Conservation (phyloP, 1,140 invertebrate genomes). For the Pectinophora gossypiella region DNA sequence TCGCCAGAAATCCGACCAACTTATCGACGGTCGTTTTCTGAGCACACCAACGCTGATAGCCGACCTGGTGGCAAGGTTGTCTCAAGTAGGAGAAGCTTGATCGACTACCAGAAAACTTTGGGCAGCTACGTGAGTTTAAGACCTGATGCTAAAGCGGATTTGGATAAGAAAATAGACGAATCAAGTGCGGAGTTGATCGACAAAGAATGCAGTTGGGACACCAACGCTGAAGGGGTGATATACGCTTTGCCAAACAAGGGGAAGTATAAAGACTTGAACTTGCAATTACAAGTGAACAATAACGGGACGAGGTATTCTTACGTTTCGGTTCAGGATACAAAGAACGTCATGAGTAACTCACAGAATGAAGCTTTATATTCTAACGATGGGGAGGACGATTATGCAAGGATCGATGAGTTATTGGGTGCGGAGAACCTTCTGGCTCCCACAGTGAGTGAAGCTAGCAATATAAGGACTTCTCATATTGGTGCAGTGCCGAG, state of each 20-base stretch:
- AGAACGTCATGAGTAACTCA: slow-evolving; percentile 64
- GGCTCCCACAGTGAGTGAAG: slow-evolving; percentile 43
- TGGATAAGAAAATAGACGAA: slow-evolving; percentile 24
- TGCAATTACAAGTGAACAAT: slow-evolving; percentile 70
- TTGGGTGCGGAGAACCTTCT: slow-evolving; percentile 64
- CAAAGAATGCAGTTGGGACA: slow-evolving; percentile 68
- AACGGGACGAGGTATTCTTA: slow-evolving; percentile 69
- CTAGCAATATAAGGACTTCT: slow-evolving; percentile 59
- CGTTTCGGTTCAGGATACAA: slow-evolving; percentile 64
- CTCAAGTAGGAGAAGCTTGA: slow-evolving; percentile 76
- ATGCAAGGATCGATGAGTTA: slow-evolving; percentile 64
- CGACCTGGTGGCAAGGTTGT: slow-evolving; percentile 71
- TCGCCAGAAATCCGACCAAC: slow-evolving; percentile 74
- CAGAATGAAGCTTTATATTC: slow-evolving; percentile 64
- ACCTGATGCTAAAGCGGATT: not conserved
- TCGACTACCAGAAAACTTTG: slow-evolving; percentile 75
- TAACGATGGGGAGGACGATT: slow-evolving; percentile 62
- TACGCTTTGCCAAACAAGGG: slow-evolving; percentile 73
- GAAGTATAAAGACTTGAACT: slow-evolving; percentile 70
- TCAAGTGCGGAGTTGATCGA: slow-evolving; percentile 50
- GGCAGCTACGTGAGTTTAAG: slow-evolving; percentile 43
- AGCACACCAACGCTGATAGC: slow-evolving; percentile 69
- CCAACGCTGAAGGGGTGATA: slow-evolving; percentile 70
- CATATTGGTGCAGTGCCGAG: slow-evolving; percentile 45
- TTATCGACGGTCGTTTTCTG: slow-evolving; percentile 80